Percentiles rank a stretch among this genome's conserved stretches.
These are phyloP conservation scores for Ammodytes marinus DNA, from an alignment of 2,113 vertebrate genomes.

Conservation along the genomic window DNA sequence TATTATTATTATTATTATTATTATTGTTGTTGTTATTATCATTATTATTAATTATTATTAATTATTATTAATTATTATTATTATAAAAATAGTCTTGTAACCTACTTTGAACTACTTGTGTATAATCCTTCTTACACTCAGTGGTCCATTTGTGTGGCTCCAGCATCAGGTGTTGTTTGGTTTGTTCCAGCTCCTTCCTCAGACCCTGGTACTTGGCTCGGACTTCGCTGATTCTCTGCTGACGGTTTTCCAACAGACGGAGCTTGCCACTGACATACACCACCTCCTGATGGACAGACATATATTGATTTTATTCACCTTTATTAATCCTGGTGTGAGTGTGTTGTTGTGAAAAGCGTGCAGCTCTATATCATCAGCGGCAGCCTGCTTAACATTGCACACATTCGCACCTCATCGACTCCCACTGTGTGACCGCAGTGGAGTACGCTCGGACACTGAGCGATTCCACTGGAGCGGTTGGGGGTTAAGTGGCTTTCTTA, in stretches of 20 bases:
- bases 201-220: constrained; percentile 95
- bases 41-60: too few relatives aligned
- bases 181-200: constrained; percentile 96
- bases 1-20: too few relatives aligned
- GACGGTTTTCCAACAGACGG: constrained; percentile 93
- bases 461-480: constrained; percentile 55
- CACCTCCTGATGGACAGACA: constrained; percentile 84
- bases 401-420: constrained; percentile 41
- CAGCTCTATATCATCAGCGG: constrained; percentile 19
- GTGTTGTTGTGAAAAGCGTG: constrained; percentile 35
- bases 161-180: constrained; percentile 97
- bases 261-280: constrained; percentile 91
- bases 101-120: neutral
- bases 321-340: constrained; percentile 25
- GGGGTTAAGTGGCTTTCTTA: constrained; percentile 68
- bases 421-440: constrained; percentile 25
- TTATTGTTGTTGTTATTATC: too few relatives aligned
- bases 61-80: too few relatives aligned
- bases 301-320: constrained; percentile 43
- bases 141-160: constrained; percentile 96
- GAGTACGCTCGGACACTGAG: constrained; percentile 49
- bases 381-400: constrained; percentile 33
- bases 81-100: neutral
- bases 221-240: constrained; percentile 95
- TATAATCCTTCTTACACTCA: constrained; percentile 90